A percentile compares a stretch with the other conserved stretches of the same genome.
Conservation (phyloP, 1,140 invertebrate genomes). For the Drosophila prosaltans region DNA sequence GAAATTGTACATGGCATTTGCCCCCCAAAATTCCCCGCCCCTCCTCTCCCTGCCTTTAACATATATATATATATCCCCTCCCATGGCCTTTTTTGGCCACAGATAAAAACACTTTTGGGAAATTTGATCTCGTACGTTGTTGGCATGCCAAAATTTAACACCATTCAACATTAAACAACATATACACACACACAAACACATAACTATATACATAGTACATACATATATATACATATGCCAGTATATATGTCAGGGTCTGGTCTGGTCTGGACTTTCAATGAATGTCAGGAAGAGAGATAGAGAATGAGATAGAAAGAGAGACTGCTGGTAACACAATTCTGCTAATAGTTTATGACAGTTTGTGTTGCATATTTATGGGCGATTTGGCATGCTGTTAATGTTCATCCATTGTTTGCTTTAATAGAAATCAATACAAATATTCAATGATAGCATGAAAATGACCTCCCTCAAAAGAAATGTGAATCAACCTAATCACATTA, state of each 20-base stretch:
- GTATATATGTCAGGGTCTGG: constrained; percentile 6
- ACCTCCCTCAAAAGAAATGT: constrained; percentile 12
- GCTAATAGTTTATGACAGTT: constrained; percentile 65
- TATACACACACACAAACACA: constrained; percentile 9
- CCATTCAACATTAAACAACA: constrained; percentile 3
- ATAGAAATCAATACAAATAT: constrained; percentile 5
- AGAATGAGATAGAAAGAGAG: constrained; percentile 18
- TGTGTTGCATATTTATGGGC: constrained; percentile 53
- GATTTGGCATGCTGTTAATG: constrained; percentile 22
- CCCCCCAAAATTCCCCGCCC: neutral
- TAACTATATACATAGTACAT: neutral
- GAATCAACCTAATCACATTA: constrained; percentile 58
- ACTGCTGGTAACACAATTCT: constrained; percentile 20
- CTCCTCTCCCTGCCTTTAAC: neutral
- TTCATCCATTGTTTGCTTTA: neutral
- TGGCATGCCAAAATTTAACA: constrained; percentile 22
- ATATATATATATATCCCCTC: neutral
- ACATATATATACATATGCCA: neutral
- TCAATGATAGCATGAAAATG: neutral
- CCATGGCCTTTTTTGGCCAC: neutral
- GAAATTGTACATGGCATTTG: constrained; percentile 22
- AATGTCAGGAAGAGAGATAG: constrained; percentile 25
- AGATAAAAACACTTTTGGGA: constrained; percentile 29
- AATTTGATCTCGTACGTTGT: constrained; percentile 21
- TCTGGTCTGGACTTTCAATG: constrained; percentile 19